Evolutionary conservation across 2,888 invertebrate genomes (phyloP).

Genomic region (Venusia cambrica): DNA sequence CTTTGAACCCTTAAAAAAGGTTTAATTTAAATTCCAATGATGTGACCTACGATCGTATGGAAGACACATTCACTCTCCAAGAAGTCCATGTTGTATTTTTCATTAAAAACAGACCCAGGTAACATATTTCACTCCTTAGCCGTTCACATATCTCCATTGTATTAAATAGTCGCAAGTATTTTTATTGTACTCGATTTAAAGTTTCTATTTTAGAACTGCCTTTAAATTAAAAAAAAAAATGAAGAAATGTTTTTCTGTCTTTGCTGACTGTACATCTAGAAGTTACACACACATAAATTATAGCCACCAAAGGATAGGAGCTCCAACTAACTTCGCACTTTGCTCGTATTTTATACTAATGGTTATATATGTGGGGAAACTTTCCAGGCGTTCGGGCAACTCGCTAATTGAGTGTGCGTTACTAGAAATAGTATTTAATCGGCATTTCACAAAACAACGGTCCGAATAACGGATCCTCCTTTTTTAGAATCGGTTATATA

Average conservation of each 20-base stretch:
- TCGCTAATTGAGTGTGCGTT: conserved; percentile 73
- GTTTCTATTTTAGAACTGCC: no score
- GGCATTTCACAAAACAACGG: conserved; percentile 5
- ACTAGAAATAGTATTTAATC: conserved; percentile 27
- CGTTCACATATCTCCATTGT: no score
- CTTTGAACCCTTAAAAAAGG: no score
- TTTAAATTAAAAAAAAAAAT: no score
- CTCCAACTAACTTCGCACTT: conserved; percentile 78
- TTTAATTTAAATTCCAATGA: no score
- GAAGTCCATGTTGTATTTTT: no score
- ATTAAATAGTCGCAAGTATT: no score
- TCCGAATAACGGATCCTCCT: background rate
- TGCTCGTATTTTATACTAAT: conserved; percentile 75
- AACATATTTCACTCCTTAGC: no score
- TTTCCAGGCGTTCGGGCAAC: conserved; percentile 49
- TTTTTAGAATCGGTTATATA: conserved; percentile 1
- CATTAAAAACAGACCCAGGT: no score
- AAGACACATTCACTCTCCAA: no score
- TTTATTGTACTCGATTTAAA: no score
- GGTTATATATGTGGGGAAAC: conserved; percentile 73
- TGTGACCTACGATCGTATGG: no score
- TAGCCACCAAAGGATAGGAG: conserved; percentile 73
- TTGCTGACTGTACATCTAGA: conserved; percentile 55
- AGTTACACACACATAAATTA: conserved; percentile 75
- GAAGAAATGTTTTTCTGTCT: conserved; percentile 14